A percentile compares a stretch with the other conserved stretches of the same genome.
phyloP scores from a whole-genome alignment of 2,113 vertebrate species.

The Platysternon megacephalum region DNA sequence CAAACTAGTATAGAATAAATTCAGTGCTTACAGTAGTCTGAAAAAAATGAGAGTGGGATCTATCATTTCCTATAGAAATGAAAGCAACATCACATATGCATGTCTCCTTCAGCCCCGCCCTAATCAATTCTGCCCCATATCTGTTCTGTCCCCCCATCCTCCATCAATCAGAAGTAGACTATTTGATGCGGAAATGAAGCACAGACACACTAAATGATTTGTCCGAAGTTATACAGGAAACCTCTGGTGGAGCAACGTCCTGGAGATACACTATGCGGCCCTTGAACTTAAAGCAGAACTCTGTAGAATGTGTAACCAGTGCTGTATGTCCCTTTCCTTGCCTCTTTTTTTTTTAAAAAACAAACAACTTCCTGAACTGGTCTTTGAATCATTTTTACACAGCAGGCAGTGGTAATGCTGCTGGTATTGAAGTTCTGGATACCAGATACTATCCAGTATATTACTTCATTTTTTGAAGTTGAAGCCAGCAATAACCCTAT shows the following conservation, averaged over 20 bases:
- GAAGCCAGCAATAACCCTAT: background rate
- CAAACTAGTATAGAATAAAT: background rate
- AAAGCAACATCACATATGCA: background rate
- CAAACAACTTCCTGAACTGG: background rate
- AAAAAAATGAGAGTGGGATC: background rate
- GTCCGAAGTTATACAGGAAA: background rate
- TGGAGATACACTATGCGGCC: background rate
- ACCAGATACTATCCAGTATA: background rate
- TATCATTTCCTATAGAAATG: background rate
- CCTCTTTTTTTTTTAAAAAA: background rate
- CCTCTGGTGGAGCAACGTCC: background rate
- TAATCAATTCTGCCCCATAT: background rate
- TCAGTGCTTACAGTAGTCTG: background rate
- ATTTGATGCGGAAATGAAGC: background rate
- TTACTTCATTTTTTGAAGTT: background rate
- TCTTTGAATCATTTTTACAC: background rate
- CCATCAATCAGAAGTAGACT: background rate
- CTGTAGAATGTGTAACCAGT: background rate
- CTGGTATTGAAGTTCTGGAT: background rate
- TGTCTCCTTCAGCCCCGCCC: background rate
- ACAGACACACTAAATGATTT: background rate
- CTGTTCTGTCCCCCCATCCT: background rate
- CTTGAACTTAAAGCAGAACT: background rate
- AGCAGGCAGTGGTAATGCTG: too few species aligned
- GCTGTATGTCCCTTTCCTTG: background rate